These are phyloP conservation scores for Pseudopleuronectes americanus DNA, from an alignment of 2,797 vertebrate species.

Conservation along the genomic window DNA sequence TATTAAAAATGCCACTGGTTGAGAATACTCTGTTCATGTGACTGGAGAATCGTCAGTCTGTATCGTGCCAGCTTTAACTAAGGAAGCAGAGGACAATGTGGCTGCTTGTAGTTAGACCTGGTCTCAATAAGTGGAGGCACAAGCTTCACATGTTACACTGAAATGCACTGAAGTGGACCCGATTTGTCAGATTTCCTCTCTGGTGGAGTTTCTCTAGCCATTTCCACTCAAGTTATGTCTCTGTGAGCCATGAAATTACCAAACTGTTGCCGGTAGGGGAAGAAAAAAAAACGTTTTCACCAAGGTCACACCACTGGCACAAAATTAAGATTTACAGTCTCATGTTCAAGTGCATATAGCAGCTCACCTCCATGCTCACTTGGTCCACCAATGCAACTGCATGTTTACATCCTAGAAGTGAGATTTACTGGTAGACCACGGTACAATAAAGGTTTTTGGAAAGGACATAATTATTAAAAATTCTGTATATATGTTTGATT, in stretches of 20 bases:
- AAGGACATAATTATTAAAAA: not conserved
- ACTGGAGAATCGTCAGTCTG: not conserved
- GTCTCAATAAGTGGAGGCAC: constrained; percentile 5
- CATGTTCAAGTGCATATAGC: not conserved
- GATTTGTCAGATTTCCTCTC: constrained; percentile 9
- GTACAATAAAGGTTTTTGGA: not conserved
- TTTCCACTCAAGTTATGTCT: constrained; percentile 22
- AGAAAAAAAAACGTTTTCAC: not conserved
- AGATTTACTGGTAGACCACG: not conserved
- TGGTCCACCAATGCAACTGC: not conserved
- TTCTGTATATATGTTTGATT: too few relatives aligned
- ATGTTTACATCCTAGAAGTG: not conserved
- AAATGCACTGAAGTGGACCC: constrained; percentile 5
- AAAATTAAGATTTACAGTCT: constrained; percentile 14
- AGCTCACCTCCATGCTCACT: constrained; percentile 6
- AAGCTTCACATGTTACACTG: constrained; percentile 13
- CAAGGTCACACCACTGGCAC: constrained; percentile 22
- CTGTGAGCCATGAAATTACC: constrained; percentile 32
- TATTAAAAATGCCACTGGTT: not conserved
- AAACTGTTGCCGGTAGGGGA: constrained; percentile 13
- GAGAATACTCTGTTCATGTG: not conserved
- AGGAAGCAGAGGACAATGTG: not conserved
- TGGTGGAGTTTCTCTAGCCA: constrained; percentile 9
- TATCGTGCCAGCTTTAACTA: not conserved
- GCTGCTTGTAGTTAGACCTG: constrained; percentile 12